These are phyloP conservation scores for Rhynchophorus ferrugineus DNA, from an alignment of 1,140 invertebrate genomes.

Conservation along the genomic window DNA sequence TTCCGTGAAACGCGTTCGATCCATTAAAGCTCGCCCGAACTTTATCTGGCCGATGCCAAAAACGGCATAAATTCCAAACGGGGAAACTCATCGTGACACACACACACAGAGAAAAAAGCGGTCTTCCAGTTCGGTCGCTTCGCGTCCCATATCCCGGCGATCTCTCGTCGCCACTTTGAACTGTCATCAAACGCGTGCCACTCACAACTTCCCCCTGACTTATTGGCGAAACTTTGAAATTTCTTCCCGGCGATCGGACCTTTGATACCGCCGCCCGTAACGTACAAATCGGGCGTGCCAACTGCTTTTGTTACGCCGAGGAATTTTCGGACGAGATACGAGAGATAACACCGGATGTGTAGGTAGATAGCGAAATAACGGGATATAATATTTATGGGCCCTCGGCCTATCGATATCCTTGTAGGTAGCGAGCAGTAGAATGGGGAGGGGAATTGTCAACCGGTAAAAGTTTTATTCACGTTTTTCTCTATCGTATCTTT, in stretches of 20 bases:
- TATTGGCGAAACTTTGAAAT: conserved; percentile 8
- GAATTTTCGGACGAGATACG: not conserved
- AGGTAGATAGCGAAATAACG: too few species aligned
- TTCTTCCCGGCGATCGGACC: conserved; percentile 3
- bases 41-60: not conserved
- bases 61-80: not conserved
- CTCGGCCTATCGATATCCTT: too few species aligned
- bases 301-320: not conserved
- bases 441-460: too few species aligned
- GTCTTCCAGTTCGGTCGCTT: not conserved
- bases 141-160: not conserved
- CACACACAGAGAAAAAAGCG: not conserved
- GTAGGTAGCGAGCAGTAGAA: too few species aligned
- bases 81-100: too few species aligned
- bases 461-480: too few species aligned
- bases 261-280: conserved; percentile 1
- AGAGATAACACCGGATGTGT: too few species aligned
- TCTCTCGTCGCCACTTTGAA: conserved; percentile 3
- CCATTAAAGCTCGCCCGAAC: not conserved
- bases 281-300: conserved; percentile 7
- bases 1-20: not conserved
- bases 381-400: too few species aligned
- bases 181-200: conserved; percentile 1
- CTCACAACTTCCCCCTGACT: conserved; percentile 3
- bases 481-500: too few species aligned